These are phyloP conservation scores for Ophthalmolycus amberensis DNA, from an alignment of 2,113 vertebrate species.

Conservation along the genomic window DNA sequence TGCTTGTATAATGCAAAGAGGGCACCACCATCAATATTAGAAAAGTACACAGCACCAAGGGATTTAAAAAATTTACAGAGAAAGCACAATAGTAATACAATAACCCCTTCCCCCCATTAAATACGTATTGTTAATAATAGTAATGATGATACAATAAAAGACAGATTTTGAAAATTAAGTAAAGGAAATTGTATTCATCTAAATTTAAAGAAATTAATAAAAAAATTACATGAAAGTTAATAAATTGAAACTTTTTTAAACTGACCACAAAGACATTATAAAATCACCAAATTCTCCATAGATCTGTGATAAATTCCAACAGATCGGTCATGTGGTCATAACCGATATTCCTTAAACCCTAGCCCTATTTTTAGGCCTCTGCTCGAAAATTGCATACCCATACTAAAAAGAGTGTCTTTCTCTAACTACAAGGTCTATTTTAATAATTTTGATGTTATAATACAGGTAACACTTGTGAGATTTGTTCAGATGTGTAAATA, in stretches of 20 bases:
- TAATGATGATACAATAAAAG: too few species aligned
- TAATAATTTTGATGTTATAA: too few species aligned
- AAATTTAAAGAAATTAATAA: background rate
- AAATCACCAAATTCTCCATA: background rate
- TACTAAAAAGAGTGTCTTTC: too few species aligned
- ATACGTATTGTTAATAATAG: background rate
- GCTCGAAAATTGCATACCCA: too few species aligned
- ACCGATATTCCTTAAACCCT: background rate
- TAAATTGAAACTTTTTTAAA: too few species aligned
- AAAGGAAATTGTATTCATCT: background rate
- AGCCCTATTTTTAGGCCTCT: too few species aligned
- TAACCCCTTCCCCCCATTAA: background rate
- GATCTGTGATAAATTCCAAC: background rate
- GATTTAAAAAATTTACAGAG: background rate
- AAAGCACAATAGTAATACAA: background rate
- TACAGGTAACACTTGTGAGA: too few species aligned
- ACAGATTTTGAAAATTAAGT: background rate
- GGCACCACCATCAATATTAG: background rate
- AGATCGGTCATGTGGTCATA: background rate
- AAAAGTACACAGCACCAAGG: too few species aligned
- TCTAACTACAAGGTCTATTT: too few species aligned
- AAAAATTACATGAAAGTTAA: too few species aligned
- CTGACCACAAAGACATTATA: background rate
- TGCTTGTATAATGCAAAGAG: background rate
- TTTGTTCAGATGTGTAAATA: too few species aligned